A percentile compares a stretch with the other conserved stretches of the same genome.
Conservation (phyloP, 1,140 invertebrate genomes). For the Drosophila mojavensis region DNA sequence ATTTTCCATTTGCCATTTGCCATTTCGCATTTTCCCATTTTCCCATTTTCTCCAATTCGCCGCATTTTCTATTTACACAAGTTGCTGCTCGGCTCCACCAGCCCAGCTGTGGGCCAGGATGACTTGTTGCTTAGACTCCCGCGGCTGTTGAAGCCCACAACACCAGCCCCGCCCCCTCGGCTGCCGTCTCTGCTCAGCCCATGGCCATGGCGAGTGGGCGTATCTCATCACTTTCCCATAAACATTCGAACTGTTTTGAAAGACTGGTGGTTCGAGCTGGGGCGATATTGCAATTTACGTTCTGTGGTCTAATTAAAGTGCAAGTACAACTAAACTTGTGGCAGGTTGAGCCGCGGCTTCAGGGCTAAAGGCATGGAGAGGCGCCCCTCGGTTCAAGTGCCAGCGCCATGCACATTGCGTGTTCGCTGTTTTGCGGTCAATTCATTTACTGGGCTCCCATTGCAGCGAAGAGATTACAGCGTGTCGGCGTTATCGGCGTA, state of each 20-base stretch:
- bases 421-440: conserved; percentile 61
- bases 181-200: not conserved
- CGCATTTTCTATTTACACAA: conserved; percentile 44
- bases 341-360: conserved; percentile 46
- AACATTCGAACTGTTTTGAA: conserved; percentile 48
- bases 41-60: conserved; percentile 9
- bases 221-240: conserved; percentile 80
- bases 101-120: conserved; percentile 51
- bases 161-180: not conserved
- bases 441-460: conserved; percentile 58
- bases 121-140: conserved; percentile 67
- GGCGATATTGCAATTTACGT: conserved; percentile 80
- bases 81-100: conserved; percentile 24
- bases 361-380: not conserved
- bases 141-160: not conserved
- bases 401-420: conserved; percentile 62
- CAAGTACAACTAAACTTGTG: conserved; percentile 74
- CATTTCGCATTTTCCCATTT: conserved; percentile 33
- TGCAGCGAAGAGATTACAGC: conserved; percentile 1
- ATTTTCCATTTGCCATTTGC: conserved; percentile 36
- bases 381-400: conserved; percentile 7
- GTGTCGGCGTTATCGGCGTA: not conserved
- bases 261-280: conserved; percentile 1
- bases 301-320: conserved; percentile 81
- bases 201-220: conserved; percentile 37